Base-by-base conservation (phyloP, 1,140 invertebrate genomes). In the Phortica variegata region DNA sequence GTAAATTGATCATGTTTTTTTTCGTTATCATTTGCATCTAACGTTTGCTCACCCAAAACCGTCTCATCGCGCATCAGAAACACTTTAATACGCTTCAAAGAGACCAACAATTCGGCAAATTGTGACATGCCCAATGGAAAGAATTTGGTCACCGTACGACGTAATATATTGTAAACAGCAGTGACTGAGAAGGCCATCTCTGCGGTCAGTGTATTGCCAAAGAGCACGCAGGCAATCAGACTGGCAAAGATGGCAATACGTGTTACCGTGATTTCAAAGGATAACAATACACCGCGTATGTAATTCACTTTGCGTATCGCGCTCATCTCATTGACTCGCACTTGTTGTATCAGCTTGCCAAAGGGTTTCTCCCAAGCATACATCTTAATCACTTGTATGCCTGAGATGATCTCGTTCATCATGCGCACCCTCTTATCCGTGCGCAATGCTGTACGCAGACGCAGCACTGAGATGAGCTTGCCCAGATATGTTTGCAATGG, bases 321-420 rank as follows among this genome's bases (percentile, higher is more conserved):
- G 39, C 71, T 73, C 29, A 86, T 78, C 56, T 81, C 77, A 38
- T 68, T 76, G 58, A 69, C 78, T 55, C 85, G 70, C 3, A 80
- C 77, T 7, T 75, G 57, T 18, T 80, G 76, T 1, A 87, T 79
- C 2, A 90, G 77, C 34, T 78, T 79, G 21, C 83, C 80, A 58
- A 91, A 93, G 0, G 87, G 83, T 53, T 82, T 81, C 69, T 93
- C 90, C 90, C 90, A 93, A 1, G 87, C 85, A 54, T 91, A 92
- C 90, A 94, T 93, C 78, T 94, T 95, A 12, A 95, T 68, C 39
- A 69, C 36, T 77, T 92, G 85, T 52, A 95, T 91, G 1, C 90
- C 91, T 40, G 84, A 81, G 16, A 95, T 85, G 6, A 96, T 89
- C 78, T 95, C 92, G 65, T 89, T 92, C 89, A 94, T 93, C 33